These are phyloP conservation scores for Xenopus petersii DNA, from an alignment of 2,797 vertebrate genomes.

Conservation along the genomic window DNA sequence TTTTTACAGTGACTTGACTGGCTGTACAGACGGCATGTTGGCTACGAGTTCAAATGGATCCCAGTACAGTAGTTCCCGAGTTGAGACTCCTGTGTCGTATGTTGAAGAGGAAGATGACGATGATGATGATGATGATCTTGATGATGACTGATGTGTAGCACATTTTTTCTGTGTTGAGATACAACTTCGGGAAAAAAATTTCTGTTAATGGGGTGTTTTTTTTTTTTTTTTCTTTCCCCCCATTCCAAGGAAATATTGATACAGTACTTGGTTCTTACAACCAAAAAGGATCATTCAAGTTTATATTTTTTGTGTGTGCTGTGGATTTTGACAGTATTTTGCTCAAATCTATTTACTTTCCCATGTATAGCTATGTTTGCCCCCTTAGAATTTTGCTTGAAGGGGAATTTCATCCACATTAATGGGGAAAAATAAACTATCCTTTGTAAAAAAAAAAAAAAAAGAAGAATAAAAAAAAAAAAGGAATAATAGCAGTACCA, in stretches of 20 bases:
- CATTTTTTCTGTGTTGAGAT: conserved; percentile 42
- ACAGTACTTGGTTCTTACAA: conserved; percentile 59
- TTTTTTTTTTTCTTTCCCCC: conserved; percentile 56
- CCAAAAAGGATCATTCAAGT: conserved; percentile 56
- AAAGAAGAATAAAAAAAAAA: conserved; percentile 37
- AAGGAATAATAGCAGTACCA: conserved; percentile 60
- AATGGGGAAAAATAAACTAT: conserved; percentile 60
- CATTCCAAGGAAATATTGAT: conserved; percentile 58
- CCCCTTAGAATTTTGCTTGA: conserved; percentile 59
- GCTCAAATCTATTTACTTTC: conserved; percentile 55
- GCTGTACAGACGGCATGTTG: conserved; percentile 86
- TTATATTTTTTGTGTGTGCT: conserved; percentile 56
- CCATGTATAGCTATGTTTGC: conserved; percentile 56
- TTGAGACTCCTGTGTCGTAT: conserved; percentile 95
- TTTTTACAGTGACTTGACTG: conserved; percentile 76
- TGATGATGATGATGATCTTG: conserved; percentile 83
- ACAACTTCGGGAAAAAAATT: conserved; percentile 59
- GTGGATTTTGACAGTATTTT: conserved; percentile 64
- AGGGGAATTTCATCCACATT: conserved; percentile 52
- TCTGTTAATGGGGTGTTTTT: conserved; percentile 50
- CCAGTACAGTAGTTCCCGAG: conserved; percentile 94
- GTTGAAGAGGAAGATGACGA: conserved; percentile 87
- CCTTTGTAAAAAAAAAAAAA: conserved; percentile 29
- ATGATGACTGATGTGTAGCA: conserved; percentile 80
- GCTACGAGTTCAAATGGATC: conserved; percentile 97